Evolutionary conservation across 2,888 invertebrate genomes (phyloP), one percentile per base, ranked within the genome.

Genomic region (Subacronicta megacephala): DNA sequence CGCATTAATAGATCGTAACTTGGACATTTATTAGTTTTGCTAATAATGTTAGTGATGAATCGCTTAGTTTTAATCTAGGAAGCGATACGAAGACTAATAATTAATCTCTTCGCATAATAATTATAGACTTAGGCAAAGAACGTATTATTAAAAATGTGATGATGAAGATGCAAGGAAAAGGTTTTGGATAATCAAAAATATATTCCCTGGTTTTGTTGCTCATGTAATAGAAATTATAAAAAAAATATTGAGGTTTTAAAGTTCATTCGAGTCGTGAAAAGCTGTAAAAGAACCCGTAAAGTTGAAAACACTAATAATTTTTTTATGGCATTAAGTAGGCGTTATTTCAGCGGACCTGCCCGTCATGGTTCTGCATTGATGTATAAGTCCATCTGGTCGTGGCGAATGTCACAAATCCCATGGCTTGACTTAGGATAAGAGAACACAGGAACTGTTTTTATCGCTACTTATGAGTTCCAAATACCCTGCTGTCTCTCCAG

Each of bases 1-100:
- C 50, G 10, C 26, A 18, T 55, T 35, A 52, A 52, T 59, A 37
- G 40, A 59, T 52, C 51, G 49, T 56, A 36, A 41, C 13, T 55
- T 15, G 31, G 35, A 49, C 35, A 9, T 47, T 49, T 59, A 59
- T 49, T 44, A 44, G 47, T 38, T 44, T 20, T 13, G 20, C 38
- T 31, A 44, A 52, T 52, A 38, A 50, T 41, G 18, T 42, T 17
- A 7, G 23, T 50, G 43, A 51, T 50, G 26, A 37, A 51, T 51
- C 13, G 38, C 37, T 47, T 15, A 38, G 38, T n/a, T 46, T n/a
- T 38, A 38, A 47, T 47, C 29, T 47, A 15, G 15, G 31, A 44
- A 17, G 18, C 16, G 17, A n/a, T 31, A n/a, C 9, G 31, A 26
- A 42, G 23, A 42, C 16, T 42, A 7, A 29, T 42, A 42, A 42